Base-by-base conservation (phyloP, 2,113 vertebrate species). In the Mesitornis unicolor region DNA sequence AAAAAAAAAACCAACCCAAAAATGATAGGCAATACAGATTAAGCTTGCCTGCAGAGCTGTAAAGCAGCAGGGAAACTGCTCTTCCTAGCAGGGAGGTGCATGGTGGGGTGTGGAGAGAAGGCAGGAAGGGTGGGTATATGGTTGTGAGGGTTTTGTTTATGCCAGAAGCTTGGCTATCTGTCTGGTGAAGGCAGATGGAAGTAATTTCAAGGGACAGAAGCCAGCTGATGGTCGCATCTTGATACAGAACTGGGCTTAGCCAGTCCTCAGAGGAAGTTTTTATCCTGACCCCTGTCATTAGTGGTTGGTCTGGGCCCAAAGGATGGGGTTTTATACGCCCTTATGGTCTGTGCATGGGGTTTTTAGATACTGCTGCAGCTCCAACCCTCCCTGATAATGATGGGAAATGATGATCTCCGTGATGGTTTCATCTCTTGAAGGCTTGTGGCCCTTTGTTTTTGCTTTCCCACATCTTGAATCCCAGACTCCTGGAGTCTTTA, bases 111-210 rank as follows among this genome's bases (percentile, higher is more conserved):
- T 84, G 76, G 64, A 73, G 65, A 45, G 69, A 54, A n/a, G n/a
- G n/a, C n/a, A n/a, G n/a, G n/a, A 16, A 10, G 47, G 28, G 21
- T 47, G 45, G 35, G 21, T 74, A 38, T 50, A 77, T 84, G 56
- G 22, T 84, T 84, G 13, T 61, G 38, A 82, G 67, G 45, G 59
- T 10, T 74, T 83, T 93, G 83, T 83, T 95, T 92, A 45, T 77
- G 67, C 79, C 75, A 95, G 82, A 33, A 92, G 82, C 75, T 74
- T 80, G 71, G 50, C 83, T 86, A 13, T 73, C 7, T 11, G 64
- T 73, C 33, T 80, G 90, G 54, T 5, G 28, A 90, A 90, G 85
- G 76, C 94, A 95, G 88, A 92, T 96, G 95, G 94, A 97, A 95
- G 71, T 86, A 83, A 94, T 94, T 95, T 88, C 11, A 69, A 92